These are phyloP conservation scores for Escarpia spicata DNA, from an alignment of 2,888 invertebrate species.

Conservation along the genomic window DNA sequence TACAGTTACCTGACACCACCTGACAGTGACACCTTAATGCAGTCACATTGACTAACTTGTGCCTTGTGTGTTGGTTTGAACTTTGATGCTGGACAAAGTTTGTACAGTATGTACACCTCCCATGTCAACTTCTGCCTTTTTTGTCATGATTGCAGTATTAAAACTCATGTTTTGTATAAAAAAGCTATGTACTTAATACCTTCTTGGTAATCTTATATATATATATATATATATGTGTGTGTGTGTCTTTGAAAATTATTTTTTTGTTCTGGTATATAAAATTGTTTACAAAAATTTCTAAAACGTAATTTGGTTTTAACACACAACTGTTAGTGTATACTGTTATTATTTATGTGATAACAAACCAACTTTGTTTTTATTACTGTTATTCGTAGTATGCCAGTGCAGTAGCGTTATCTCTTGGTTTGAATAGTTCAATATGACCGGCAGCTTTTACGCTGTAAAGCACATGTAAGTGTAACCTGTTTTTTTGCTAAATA, in stretches of 20 bases:
- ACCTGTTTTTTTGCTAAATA: neutral
- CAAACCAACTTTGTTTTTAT: neutral
- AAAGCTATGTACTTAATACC: too few relatives aligned
- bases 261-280: neutral
- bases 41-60: too few relatives aligned
- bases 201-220: too few relatives aligned
- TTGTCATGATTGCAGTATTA: too few relatives aligned
- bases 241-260: neutral
- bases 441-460: neutral
- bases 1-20: too few relatives aligned
- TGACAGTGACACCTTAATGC: too few relatives aligned
- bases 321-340: neutral
- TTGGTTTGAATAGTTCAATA: neutral
- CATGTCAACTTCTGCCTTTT: too few relatives aligned
- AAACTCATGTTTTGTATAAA: too few relatives aligned
- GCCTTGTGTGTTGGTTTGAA: too few relatives aligned
- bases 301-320: neutral
- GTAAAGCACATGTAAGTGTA: neutral
- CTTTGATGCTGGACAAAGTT: too few relatives aligned
- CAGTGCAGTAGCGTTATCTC: neutral
- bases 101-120: too few relatives aligned
- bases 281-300: neutral
- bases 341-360: neutral
- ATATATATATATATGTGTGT: too few relatives aligned
- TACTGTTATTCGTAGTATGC: neutral